phyloP scores from a whole-genome alignment of 2,888 invertebrate species.

The Punctoribates punctum region DNA sequence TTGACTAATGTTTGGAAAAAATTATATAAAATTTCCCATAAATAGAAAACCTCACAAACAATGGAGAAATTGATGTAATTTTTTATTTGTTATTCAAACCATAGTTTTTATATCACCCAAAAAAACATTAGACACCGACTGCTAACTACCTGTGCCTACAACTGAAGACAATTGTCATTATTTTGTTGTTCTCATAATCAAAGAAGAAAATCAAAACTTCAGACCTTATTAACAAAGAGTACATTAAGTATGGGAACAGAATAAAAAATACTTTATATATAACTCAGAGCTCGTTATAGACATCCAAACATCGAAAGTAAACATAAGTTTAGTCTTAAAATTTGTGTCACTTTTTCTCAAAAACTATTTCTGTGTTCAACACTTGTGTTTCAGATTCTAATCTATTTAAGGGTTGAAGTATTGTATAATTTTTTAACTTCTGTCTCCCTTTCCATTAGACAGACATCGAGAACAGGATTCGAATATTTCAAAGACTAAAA shows the following conservation, averaged over 20 bases:
- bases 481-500: no score
- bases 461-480: no score
- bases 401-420: not conserved
- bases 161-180: slow-evolving; percentile 4
- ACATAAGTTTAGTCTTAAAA: not conserved
- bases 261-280: not conserved
- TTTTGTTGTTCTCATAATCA: slow-evolving; percentile 3
- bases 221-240: not conserved
- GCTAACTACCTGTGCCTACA: no score
- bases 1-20: no score
- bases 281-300: not conserved
- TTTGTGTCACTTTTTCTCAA: slow-evolving; percentile 6
- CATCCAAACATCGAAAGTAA: not conserved
- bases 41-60: no score
- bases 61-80: no score
- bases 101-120: no score
- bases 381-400: not conserved
- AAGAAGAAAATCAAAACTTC: not conserved
- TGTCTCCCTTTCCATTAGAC: not conserved
- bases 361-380: not conserved
- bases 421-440: not conserved
- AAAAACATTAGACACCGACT: no score
- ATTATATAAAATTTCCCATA: no score
- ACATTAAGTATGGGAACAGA: not conserved
- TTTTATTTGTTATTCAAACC: no score